phyloP scores from a whole-genome alignment of 2,113 vertebrate genomes.

The Alligator mississippiensis region DNA sequence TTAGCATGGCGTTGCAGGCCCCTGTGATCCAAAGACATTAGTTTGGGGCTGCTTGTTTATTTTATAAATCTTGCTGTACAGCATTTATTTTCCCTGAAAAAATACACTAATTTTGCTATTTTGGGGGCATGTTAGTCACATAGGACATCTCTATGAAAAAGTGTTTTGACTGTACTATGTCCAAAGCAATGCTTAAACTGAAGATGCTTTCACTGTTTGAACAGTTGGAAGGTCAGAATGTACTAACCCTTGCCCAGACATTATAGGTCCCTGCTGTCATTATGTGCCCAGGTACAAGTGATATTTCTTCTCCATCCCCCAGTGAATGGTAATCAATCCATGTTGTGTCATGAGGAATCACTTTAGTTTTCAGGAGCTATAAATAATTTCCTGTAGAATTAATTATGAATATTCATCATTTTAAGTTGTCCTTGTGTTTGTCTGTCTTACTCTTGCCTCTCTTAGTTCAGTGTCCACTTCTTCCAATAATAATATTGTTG shows the following conservation, averaged over 20 bases:
- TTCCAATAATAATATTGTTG: not conserved
- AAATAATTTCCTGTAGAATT: not conserved
- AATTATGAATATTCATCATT: not conserved
- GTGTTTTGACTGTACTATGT: not conserved
- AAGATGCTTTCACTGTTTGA: not conserved
- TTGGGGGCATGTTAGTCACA: not conserved
- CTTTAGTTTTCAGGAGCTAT: not conserved
- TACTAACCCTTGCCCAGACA: not conserved
- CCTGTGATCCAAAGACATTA: too few relatives aligned
- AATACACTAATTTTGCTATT: not conserved
- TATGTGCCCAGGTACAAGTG: not conserved
- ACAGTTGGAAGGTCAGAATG: not conserved
- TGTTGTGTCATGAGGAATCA: accelerated
- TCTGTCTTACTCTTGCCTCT: not conserved
- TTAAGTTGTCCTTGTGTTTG: not conserved
- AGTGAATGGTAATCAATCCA: not conserved
- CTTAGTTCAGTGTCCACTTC: not conserved
- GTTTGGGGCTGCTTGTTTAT: too few relatives aligned
- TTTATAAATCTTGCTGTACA: too few relatives aligned
- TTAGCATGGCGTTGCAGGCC: too few relatives aligned
- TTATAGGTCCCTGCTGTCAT: not conserved
- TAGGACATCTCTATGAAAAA: not conserved
- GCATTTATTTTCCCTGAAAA: not conserved
- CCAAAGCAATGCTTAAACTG: not conserved
- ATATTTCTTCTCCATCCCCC: not conserved